Evolutionary conservation across 2,888 invertebrate species (phyloP).

Genomic region (Megaustenia siamemsis): DNA sequence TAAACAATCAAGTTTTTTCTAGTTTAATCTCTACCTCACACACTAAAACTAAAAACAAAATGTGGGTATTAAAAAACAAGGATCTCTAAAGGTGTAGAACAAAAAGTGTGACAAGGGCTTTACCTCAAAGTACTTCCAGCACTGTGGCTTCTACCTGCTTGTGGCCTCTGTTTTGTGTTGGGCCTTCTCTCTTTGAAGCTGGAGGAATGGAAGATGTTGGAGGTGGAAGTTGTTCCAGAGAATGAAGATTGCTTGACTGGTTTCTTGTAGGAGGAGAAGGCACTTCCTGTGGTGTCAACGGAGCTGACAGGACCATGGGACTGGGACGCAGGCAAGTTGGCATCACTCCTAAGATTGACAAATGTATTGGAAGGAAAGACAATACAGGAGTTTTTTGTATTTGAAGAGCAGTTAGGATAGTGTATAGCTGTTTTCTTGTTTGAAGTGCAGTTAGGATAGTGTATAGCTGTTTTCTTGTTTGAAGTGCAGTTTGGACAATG

Average conservation of each 20-base stretch:
- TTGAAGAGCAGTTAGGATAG: constrained; percentile 66
- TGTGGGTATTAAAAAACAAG: neutral
- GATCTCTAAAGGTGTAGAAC: neutral
- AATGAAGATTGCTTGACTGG: constrained; percentile 37
- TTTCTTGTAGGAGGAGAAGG: constrained; percentile 46
- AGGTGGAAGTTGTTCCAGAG: neutral
- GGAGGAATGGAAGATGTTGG: constrained; percentile 13
- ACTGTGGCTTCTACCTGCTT: constrained; percentile 17
- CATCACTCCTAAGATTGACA: neutral
- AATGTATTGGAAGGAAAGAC: neutral
- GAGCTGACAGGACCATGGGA: neutral
- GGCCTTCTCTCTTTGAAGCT: neutral
- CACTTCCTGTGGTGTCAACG: constrained; percentile 6
- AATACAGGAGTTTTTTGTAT: neutral
- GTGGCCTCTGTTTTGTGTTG: neutral
- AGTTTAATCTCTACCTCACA: too few species aligned
- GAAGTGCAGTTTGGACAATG: too few species aligned
- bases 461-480: too few species aligned
- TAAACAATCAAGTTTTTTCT: too few species aligned
- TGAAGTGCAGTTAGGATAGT: too few species aligned
- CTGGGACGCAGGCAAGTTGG: neutral
- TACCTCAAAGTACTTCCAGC: constrained; percentile 36
- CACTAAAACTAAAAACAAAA: too few species aligned
- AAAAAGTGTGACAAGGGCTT: too few species aligned
- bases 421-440: constrained; percentile 63